phyloP scores from a whole-genome alignment of 1,140 invertebrate genomes.

The Eurosta solidaginis region DNA sequence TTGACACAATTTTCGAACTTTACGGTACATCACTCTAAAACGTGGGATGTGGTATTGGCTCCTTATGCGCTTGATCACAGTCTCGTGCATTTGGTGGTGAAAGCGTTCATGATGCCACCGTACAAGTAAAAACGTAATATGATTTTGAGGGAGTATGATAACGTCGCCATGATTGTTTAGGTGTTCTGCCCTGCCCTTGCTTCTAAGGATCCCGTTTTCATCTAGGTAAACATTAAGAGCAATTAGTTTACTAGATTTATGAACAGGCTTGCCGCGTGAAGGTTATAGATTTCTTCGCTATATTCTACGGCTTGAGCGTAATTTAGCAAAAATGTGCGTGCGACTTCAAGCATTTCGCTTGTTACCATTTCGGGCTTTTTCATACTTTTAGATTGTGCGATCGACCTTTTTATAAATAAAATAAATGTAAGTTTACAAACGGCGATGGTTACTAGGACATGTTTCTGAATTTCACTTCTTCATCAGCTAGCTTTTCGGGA shows the following conservation, averaged over 20 bases:
- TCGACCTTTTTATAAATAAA: background rate
- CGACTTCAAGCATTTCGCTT: background rate
- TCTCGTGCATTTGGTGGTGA: conserved; percentile 27
- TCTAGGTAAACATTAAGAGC: conserved; percentile 29
- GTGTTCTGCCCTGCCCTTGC: background rate
- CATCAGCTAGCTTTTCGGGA: too few species aligned
- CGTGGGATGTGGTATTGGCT: background rate
- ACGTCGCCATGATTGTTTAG: conserved; percentile 9
- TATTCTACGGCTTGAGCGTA: background rate
- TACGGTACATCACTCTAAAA: too few species aligned
- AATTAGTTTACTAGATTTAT: background rate
- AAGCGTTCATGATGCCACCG: conserved; percentile 38
- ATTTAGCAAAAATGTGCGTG: background rate
- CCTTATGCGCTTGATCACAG: conserved; percentile 8
- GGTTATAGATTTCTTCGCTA: background rate
- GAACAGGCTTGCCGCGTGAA: background rate
- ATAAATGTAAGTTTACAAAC: too few species aligned
- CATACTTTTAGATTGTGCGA: background rate
- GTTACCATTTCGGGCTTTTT: background rate
- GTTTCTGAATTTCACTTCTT: too few species aligned
- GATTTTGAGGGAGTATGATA: conserved; percentile 30
- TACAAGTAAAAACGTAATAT: conserved; percentile 55
- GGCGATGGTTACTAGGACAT: too few species aligned
- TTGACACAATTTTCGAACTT: too few species aligned
- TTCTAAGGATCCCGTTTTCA: conserved; percentile 15